These are phyloP conservation scores for Cichlasoma orientale DNA, from an alignment of 2,797 vertebrate genomes.

Conservation along the genomic window DNA sequence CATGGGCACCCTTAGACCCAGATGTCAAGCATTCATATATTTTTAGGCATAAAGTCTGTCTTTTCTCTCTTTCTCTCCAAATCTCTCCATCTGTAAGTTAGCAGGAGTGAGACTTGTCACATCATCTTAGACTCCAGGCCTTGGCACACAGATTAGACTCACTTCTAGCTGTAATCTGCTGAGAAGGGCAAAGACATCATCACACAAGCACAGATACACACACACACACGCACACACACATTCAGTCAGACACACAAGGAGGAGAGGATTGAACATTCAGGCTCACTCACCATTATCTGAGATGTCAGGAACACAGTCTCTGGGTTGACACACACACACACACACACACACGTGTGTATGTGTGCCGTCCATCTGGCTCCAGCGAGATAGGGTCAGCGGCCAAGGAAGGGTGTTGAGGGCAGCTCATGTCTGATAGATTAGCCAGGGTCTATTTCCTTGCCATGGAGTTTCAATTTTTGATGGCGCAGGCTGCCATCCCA, in stretches of 20 bases:
- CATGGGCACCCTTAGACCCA: neutral
- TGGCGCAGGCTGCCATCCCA: conserved; percentile 36
- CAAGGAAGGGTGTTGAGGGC: conserved; percentile 28
- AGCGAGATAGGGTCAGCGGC: conserved; percentile 33
- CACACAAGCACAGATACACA: neutral
- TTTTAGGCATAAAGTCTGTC: neutral
- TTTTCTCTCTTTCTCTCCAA: neutral
- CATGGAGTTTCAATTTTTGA: conserved; percentile 52
- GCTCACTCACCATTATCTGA: conserved; percentile 33
- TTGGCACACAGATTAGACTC: conserved; percentile 50
- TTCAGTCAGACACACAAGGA: neutral
- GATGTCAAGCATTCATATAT: conserved; percentile 13
- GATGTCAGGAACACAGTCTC: conserved; percentile 18
- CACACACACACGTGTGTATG: neutral
- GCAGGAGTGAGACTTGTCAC: conserved; percentile 57
- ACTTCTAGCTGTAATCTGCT: conserved; percentile 50
- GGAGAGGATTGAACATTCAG: conserved; percentile 7
- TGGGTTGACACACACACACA: neutral
- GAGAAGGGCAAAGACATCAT: conserved; percentile 53
- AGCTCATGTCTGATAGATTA: conserved; percentile 55
- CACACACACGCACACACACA: conserved; percentile 1
- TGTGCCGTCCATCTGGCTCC: conserved; percentile 32
- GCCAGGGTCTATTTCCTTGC: conserved; percentile 57
- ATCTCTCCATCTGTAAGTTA: conserved; percentile 52
- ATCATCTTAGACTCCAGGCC: conserved; percentile 44